Percentiles rank a stretch among this genome's conserved stretches.
phyloP scores from a whole-genome alignment of 1,140 invertebrate genomes.

The Ostrea denselamellosa region DNA sequence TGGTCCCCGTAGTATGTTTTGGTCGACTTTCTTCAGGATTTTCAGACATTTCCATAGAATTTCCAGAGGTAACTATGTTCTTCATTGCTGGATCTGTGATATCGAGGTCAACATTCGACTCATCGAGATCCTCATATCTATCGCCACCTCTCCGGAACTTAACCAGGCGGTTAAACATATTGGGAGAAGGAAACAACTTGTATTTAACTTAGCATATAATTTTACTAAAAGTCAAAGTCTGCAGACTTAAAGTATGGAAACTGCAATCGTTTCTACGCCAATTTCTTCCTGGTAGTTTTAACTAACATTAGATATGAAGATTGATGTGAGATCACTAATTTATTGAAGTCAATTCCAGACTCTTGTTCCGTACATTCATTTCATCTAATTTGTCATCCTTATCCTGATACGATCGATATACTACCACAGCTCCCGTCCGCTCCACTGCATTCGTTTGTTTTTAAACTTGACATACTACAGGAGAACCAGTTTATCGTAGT shows the following conservation, averaged over 20 bases:
- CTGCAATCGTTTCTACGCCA: not conserved
- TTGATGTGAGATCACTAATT: not conserved
- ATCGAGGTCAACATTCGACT: slow-evolving; percentile 69
- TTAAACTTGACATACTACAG: not conserved
- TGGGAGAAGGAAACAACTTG: not conserved
- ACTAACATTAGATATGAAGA: not conserved
- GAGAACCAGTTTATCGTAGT: not conserved
- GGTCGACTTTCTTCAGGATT: slow-evolving; percentile 45
- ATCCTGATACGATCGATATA: not conserved
- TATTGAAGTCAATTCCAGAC: not conserved
- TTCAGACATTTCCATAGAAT: not conserved
- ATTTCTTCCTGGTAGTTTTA: not conserved
- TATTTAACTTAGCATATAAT: not conserved
- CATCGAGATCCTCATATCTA: slow-evolving; percentile 70
- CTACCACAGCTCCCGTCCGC: not conserved
- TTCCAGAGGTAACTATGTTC: slow-evolving; percentile 31
- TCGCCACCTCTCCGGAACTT: slow-evolving; percentile 63
- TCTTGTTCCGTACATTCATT: slow-evolving; percentile 9
- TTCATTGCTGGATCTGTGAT: slow-evolving; percentile 65
- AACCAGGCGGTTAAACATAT: slow-evolving; percentile 67
- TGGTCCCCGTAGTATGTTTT: too few relatives aligned
- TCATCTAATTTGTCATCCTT: slow-evolving; percentile 18
- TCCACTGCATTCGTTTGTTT: not conserved
- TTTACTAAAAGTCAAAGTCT: not conserved
- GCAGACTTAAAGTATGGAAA: not conserved